Base-by-base conservation (phyloP, 2,888 invertebrate genomes). In the Megastigmus dorsalis region DNA sequence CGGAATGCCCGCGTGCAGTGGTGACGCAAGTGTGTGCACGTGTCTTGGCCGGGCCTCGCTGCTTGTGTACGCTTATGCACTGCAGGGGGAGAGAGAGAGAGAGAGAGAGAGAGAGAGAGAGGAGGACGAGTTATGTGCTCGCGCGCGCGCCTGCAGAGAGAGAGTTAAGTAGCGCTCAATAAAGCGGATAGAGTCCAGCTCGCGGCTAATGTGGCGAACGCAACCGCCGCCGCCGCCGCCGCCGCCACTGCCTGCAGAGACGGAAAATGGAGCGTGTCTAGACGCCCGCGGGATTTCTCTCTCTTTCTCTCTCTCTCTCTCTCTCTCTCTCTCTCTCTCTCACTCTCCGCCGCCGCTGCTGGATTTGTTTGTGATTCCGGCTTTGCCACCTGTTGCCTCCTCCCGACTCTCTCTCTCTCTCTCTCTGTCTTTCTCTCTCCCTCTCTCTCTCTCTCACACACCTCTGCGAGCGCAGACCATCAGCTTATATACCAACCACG, bases 301-400 rank as follows among this genome's bases (percentile, higher is more conserved):
- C n/a, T n/a, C n/a, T n/a, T n/a, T n/a, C n/a, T n/a, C n/a, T n/a
- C n/a, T n/a, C n/a, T n/a, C n/a, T n/a, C n/a, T n/a, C n/a, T n/a
- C n/a, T n/a, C n/a, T n/a, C n/a, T n/a, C n/a, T n/a, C n/a, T n/a
- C n/a, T n/a, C n/a, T n/a, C n/a, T n/a, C n/a, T n/a, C n/a, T n/a
- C n/a, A n/a, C n/a, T n/a, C n/a, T n/a, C n/a, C n/a, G n/a, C n/a
- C n/a, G n/a, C n/a, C n/a, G n/a, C n/a, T 80, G 83, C 83, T 84
- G 84, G 82, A 85, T 85, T 86, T 86, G 85, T 85, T 85, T 85
- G 83, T 81, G 82, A 83, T 81, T 83, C 82, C 80, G 82, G 81
- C 80, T 84, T 84, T n/a, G 80, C 85, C 86, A 86, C 86, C 86
- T 86, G 86, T 86, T 86, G 86, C 86, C 85, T 84, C 83, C 28